Base-by-base conservation (phyloP, 2,797 vertebrate genomes). In the Sebastes ruberrimus region DNA sequence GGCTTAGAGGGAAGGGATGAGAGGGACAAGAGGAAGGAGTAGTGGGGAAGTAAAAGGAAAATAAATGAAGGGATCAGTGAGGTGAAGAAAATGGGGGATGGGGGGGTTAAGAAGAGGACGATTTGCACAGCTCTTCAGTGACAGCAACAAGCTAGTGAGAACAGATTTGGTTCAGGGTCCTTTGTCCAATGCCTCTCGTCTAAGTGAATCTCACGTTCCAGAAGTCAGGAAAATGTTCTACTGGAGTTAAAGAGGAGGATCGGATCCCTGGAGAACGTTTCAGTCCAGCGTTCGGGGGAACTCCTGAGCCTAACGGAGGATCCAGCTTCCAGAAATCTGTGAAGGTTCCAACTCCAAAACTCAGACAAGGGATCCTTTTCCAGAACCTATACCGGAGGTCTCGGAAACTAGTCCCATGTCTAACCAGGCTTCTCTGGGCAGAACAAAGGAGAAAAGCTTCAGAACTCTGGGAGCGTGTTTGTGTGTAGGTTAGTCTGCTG, bases 401-500 rank as follows among this genome's bases (percentile, higher is more conserved):
- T 83, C 62, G 71, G 76, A 85, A 85, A 66, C 55, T 52, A 61
- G 64, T 71, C 52, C 71, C 10, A 27, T 22, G 18, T 85, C 63
- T 32, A 57, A 81, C 56, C 69, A 66, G 73, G 77, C 66, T 72
- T 73, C 49, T 81, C 85, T 64, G 11, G 73, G 71, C 33, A 80
- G 74, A 79, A 78, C 18, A 65, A 63, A 67, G 20, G 80, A 20
- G 42, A 72, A 56, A 28, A 18, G 25, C 72, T 81, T 94, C 84
- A 94, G 76, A 91, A 85, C 74, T 94, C 90, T 1, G 88, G 93
- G 42, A 92, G 88, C 1, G 82, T 88, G 84, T 92, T 93, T 78
- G 85, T 92, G 89, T 94, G 92, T 88, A 89, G 87, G 71, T 91
- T 92, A 89, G 91, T 94, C 92, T 94, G 94, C 86, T 92, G 92